Percentiles rank a stretch among this genome's conserved stretches.
Conservation (phyloP, 2,888 invertebrate genomes). For the Coleophora deauratella region DNA sequence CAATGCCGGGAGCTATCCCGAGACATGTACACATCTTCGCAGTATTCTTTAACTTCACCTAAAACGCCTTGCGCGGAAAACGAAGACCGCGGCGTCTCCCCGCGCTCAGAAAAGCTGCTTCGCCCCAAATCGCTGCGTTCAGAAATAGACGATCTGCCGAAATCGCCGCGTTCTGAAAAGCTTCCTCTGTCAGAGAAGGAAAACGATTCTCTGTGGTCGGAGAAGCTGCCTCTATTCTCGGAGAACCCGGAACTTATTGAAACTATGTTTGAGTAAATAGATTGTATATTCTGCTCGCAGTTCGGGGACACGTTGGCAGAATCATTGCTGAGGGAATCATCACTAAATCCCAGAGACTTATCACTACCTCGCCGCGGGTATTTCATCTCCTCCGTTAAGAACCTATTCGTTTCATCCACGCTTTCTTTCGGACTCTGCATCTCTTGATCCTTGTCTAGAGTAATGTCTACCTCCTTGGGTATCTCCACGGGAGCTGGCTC, state of each 20-base stretch:
- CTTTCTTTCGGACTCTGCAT: slow-evolving; percentile 54
- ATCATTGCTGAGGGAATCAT: slow-evolving; percentile 83
- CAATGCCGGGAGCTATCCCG: slow-evolving; percentile 44
- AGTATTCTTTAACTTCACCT: slow-evolving; percentile 60
- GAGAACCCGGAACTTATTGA: slow-evolving; percentile 76
- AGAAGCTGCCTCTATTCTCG: slow-evolving; percentile 68
- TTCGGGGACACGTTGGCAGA: slow-evolving; percentile 71
- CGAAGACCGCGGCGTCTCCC: slow-evolving; percentile 61
- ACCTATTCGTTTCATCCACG: slow-evolving; percentile 33
- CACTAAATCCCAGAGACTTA: slow-evolving; percentile 80
- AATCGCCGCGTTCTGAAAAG: slow-evolving; percentile 63
- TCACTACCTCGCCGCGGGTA: slow-evolving; percentile 79
- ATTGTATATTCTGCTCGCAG: slow-evolving; percentile 63
- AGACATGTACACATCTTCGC: slow-evolving; percentile 55
- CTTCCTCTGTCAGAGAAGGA: slow-evolving; percentile 65
- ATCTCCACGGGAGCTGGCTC: slow-evolving; percentile 42
- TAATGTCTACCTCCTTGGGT: slow-evolving; percentile 18
- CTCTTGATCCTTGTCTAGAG: slow-evolving; percentile 38
- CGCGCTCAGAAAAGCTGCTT: slow-evolving; percentile 58
- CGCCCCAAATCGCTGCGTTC: slow-evolving; percentile 72
- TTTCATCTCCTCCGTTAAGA: slow-evolving; percentile 45
- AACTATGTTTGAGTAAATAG: slow-evolving; percentile 67
- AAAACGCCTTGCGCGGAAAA: slow-evolving; percentile 61
- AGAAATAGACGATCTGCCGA: slow-evolving; percentile 60
- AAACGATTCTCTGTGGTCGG: slow-evolving; percentile 62